phyloP scores from a whole-genome alignment of 2,888 invertebrate genomes.

The Sericinus montela region DNA sequence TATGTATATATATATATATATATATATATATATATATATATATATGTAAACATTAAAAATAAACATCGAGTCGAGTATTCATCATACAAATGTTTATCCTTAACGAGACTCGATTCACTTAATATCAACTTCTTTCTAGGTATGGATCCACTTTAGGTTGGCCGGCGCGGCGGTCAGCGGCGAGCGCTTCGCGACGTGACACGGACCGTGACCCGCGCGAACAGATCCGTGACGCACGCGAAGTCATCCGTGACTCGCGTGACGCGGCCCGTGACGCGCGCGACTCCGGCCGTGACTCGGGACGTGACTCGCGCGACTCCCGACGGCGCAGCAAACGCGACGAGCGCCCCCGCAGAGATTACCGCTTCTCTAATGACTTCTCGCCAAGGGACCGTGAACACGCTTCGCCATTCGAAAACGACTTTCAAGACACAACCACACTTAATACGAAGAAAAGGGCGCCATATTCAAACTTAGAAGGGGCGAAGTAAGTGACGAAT shows the following conservation, averaged over 20 bases:
- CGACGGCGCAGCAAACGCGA: conserved; percentile 33
- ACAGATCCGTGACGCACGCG: conserved; percentile 34
- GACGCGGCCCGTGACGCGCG: conserved; percentile 33
- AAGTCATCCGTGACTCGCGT: conserved; percentile 26
- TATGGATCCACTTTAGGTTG: conserved; percentile 65
- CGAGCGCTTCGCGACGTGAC: conserved; percentile 35
- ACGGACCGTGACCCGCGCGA: conserved; percentile 35
- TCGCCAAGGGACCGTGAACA: conserved; percentile 73
- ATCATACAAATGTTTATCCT: no score
- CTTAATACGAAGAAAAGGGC: conserved; percentile 51
- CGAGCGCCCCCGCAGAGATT: conserved; percentile 36
- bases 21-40: no score
- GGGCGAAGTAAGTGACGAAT: conserved; percentile 46
- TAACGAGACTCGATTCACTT: no score
- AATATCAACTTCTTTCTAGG: conserved; percentile 24
- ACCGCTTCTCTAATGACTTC: conserved; percentile 82
- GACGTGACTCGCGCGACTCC: conserved; percentile 42
- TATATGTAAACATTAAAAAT: no score
- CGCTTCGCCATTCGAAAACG: conserved; percentile 81
- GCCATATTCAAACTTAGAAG: conserved; percentile 61
- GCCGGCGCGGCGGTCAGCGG: conserved; percentile 44
- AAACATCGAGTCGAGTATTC: no score
- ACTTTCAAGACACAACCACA: conserved; percentile 73
- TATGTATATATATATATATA: no score
- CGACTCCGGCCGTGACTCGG: conserved; percentile 49